Percentiles rank a stretch among this genome's conserved stretches.
Conservation (phyloP, 2,113 vertebrate genomes). For the Baryphthengus martii region DNA sequence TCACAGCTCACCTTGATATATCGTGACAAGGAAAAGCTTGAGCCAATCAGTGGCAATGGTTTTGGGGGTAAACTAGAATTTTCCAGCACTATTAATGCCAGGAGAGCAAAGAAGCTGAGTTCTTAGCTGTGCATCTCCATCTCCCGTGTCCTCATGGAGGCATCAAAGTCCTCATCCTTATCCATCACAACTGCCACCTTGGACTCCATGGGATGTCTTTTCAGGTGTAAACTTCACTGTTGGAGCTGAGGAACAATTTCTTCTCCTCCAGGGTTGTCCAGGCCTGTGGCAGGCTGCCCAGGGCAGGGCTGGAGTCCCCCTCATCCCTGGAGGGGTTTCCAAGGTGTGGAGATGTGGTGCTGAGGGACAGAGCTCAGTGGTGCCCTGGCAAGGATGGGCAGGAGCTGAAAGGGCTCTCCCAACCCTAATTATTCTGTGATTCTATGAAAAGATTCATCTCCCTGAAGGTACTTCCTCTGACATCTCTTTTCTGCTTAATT, state of each 20-base stretch:
- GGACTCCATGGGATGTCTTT: too few species aligned
- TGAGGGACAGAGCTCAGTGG: too few species aligned
- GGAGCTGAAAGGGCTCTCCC: too few species aligned
- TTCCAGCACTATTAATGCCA: neutral
- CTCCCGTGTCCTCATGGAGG: neutral
- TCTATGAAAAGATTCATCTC: neutral
- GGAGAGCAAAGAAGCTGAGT: neutral
- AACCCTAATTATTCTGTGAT: neutral
- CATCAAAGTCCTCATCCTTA: neutral
- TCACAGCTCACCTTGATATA: neutral
- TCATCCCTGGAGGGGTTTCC: too few species aligned
- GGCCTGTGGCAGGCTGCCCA: too few species aligned
- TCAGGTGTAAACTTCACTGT: neutral
- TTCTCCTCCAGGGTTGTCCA: too few species aligned
- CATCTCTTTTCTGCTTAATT: neutral
- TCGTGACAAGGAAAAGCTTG: neutral
- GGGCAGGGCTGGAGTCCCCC: too few species aligned
- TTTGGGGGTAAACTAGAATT: fast-evolving
- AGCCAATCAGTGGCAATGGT: too few species aligned
- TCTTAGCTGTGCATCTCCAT: neutral
- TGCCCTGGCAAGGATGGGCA: too few species aligned
- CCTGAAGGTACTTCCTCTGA: neutral
- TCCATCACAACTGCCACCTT: neutral
- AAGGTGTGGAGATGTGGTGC: too few species aligned
- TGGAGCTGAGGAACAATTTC: too few species aligned